Conservation (phyloP, 1,140 invertebrate species). For the Parapsyche elsis region DNA sequence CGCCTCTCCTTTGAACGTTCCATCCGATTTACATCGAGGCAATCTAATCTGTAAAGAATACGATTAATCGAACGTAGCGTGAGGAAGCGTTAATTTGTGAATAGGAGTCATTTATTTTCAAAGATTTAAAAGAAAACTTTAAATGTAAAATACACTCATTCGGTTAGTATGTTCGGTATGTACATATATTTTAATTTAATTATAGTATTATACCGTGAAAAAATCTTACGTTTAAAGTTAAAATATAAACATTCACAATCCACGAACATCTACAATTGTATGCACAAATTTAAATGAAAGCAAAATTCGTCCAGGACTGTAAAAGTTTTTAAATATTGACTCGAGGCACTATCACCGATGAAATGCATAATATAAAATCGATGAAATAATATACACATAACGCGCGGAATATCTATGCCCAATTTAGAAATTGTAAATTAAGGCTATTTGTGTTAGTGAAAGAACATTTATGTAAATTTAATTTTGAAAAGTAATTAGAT, state of each 20-base stretch:
- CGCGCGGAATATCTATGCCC: not conserved
- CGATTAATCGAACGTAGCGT: constrained; percentile 15
- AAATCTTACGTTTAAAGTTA: not conserved
- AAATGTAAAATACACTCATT: too few species aligned
- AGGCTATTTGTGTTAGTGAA: constrained; percentile 12
- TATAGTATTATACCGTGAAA: too few species aligned
- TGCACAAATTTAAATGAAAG: not conserved
- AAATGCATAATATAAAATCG: not conserved
- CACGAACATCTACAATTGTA: not conserved
- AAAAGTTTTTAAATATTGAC: not conserved
- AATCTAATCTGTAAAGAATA: constrained; percentile 20
- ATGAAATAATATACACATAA: not conserved
- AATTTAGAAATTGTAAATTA: not conserved
- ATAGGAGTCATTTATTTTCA: too few species aligned
- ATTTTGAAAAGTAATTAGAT: constrained; percentile 36
- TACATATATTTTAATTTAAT: too few species aligned
- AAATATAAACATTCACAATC: not conserved
- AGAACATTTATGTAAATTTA: constrained; percentile 36
- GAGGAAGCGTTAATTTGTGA: constrained; percentile 25
- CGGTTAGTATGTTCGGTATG: too few species aligned
- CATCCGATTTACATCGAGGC: not conserved
- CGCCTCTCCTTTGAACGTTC: not conserved
- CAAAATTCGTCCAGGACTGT: not conserved
- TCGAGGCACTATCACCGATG: not conserved
- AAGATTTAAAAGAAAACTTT: too few species aligned